Base-by-base conservation (phyloP, 2,113 vertebrate species). In the Thunnus thynnus region DNA sequence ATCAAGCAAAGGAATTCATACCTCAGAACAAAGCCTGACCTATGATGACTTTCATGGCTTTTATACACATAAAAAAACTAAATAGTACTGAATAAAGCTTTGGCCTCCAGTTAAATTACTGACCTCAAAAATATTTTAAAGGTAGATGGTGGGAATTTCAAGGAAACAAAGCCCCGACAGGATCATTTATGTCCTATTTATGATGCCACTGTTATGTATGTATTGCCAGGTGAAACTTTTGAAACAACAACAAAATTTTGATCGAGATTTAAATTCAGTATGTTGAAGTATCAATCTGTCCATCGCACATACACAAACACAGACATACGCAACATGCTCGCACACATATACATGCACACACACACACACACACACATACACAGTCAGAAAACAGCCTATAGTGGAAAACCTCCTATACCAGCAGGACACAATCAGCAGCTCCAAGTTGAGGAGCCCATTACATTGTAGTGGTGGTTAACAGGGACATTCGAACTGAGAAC, bases 391-490 rank as follows among this genome's bases (percentile, higher is more conserved):
- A 63, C 80, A 62, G 74, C 78, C 78, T 82, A 84, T 76, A 86
- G 80, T 81, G 75, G 57, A 87, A 90, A 92, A 81, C 44, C 82
- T 88, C 80, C 82, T 86, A 84, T 83, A 91, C 86, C 91, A 88
- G 86, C 81, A 91, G 88, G 79, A 89, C 78, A 83, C 84, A 93
- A 93, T 88, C 85, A 86, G 88, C 86, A 74, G 76, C 82, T 88
- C 88, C 86, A 88, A 93, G 93, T 90, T 92, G 91, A 94, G 93
- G 89, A 93, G 89, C 89, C 91, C 92, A 94, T 94, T 92, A 91
- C 87, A 84, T 88, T 95, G 90, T 95, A 95, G 94, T 95, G 93
- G 91, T 95, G 94, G 93, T 95, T 95, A 95, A 96, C 94, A 94
- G 91, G 88, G 86, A 93, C 92, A 94, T 95, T 95, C 91, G 80